Percentiles rank a stretch among this genome's conserved stretches.
Conservation (phyloP, 2,797 vertebrate genomes). For the Gadopsis bispinosus region DNA sequence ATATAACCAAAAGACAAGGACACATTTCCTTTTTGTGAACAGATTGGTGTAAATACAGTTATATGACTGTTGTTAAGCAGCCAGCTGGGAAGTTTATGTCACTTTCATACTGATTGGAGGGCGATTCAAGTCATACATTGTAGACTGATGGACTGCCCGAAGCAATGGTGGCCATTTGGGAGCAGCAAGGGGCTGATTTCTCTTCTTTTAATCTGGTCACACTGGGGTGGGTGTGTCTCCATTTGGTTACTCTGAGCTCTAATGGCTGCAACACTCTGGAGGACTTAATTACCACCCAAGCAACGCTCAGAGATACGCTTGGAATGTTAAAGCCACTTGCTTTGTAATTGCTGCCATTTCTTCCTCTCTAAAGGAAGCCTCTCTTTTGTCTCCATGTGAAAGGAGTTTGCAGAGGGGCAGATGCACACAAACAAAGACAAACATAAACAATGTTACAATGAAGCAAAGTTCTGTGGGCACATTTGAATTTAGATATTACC, state of each 20-base stretch:
- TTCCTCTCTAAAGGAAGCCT: constrained; percentile 33
- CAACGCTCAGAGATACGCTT: constrained; percentile 49
- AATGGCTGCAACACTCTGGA: constrained; percentile 64
- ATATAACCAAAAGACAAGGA: constrained; percentile 19
- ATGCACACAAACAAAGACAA: not conserved
- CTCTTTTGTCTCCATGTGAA: constrained; percentile 28
- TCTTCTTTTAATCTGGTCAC: constrained; percentile 73
- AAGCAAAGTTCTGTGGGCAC: constrained; percentile 5
- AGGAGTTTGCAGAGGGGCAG: constrained; percentile 2
- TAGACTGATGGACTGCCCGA: constrained; percentile 50
- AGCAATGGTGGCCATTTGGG: constrained; percentile 55
- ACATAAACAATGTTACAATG: constrained; percentile 27
- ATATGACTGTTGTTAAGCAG: constrained; percentile 50
- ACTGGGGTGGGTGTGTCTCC: constrained; percentile 66
- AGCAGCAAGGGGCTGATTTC: constrained; percentile 65
- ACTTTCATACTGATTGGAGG: constrained; percentile 52
- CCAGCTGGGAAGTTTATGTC: constrained; percentile 53
- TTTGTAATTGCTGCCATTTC: constrained; percentile 68
- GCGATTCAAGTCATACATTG: constrained; percentile 40
- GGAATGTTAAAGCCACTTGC: constrained; percentile 65
- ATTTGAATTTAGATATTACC: constrained; percentile 18
- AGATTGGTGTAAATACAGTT: constrained; percentile 57
- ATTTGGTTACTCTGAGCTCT: constrained; percentile 54
- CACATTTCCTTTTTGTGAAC: constrained; percentile 17
- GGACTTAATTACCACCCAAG: constrained; percentile 71